Evolutionary conservation across 2,113 vertebrate species (phyloP).

Genomic region (Trachemys scripta): DNA sequence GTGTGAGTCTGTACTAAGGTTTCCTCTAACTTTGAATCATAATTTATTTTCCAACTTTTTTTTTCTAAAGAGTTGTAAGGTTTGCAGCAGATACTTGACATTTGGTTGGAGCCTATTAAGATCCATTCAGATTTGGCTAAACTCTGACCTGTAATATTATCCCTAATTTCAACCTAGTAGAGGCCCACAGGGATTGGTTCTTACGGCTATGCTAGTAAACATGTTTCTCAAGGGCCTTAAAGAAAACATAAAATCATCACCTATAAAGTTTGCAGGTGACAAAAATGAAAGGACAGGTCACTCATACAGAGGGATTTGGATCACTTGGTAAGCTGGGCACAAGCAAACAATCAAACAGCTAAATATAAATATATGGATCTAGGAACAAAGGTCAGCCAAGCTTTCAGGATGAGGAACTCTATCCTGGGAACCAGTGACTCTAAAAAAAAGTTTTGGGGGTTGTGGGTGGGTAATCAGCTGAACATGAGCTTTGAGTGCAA

Average conservation of each 20-base stretch:
- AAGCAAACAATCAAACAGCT: not conserved
- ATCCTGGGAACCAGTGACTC: too few species aligned
- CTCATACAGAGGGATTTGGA: not conserved
- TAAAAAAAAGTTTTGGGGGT: not conserved
- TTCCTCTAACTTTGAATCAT: not conserved
- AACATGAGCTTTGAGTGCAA: not conserved
- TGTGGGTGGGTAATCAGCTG: not conserved
- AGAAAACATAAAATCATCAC: not conserved
- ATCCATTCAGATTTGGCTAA: not conserved
- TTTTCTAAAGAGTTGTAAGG: not conserved
- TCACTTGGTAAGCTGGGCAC: too few species aligned
- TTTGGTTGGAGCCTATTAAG: not conserved
- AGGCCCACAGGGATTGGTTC: not conserved
- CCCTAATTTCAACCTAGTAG: not conserved
- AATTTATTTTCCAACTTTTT: not conserved
- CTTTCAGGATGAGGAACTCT: too few species aligned
- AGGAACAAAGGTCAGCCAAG: too few species aligned
- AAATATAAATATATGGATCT: not conserved
- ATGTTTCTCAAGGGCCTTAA: not conserved
- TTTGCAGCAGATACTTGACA: not conserved
- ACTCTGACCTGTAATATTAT: not conserved
- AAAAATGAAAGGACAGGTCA: not conserved
- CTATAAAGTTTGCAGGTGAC: not conserved
- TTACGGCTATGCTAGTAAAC: rapidly evolving
- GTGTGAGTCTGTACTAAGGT: not conserved